Evolutionary conservation across 2,888 invertebrate genomes (phyloP), one percentile per base, ranked within the genome.

Genomic region (Yponomeuta sedellus): DNA sequence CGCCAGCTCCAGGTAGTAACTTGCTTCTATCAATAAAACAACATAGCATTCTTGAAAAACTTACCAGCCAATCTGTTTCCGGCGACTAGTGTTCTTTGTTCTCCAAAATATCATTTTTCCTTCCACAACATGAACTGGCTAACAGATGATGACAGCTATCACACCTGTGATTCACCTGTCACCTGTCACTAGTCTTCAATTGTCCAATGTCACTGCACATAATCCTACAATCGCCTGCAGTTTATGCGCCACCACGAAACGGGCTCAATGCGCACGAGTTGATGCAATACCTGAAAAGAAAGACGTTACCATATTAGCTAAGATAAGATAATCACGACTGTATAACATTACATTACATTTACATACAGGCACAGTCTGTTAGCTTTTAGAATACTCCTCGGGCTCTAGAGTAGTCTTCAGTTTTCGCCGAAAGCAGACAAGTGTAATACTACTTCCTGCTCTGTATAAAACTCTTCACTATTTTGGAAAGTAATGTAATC

Each of bases 51-150:
- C 25, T 5, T 25, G 5, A 25, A 25, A 25, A 25, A 72, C 85
- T 83, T 72, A 90, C 90, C 89, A 88, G 79, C 79, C 78, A 71
- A 80, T 78, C 74, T 78, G 74, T 88, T 86, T 89, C 86, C 90
- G 89, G 74, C 90, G 88, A 74, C 86, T 84, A 74, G 87, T 87
- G 72, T 84, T 86, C 77, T 83, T 85, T 73, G 83, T 76, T 78
- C 85, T 76, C 85, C 86, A 84, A 80, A 81, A 78, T 68, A 82
- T 80, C 88, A 88, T 90, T 70, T 75, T 82, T 74, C 77, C 66
- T 80, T 78, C 80, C 75, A 72, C 86, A 85, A 73, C 44, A 52
- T 52, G 44, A 52, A 52, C 44, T 52, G 44, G 44, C 44, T 52
- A 16, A 52, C 44, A 52, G 44, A 52, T 52, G 78, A 70, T 70